Evolutionary conservation across 2,113 vertebrate genomes (phyloP), one percentile per base, ranked within the genome.

Genomic region (Hemibagrus wyckioides): DNA sequence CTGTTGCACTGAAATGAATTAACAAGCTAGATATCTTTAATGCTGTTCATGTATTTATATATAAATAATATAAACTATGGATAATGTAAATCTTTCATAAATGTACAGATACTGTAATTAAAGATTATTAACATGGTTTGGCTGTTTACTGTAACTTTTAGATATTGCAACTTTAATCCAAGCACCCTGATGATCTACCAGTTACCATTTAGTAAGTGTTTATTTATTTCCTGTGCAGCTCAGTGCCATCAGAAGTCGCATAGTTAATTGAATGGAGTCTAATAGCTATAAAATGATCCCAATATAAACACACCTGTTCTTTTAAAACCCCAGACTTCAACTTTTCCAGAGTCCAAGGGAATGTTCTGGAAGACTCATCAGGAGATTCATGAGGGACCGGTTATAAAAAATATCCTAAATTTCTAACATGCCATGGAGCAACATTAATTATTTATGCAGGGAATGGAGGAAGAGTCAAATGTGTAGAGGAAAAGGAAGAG

Each of bases 71-170:
- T n/a, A 61, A 79, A 2, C 4, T 94, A 90, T 92, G 90, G 59
- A 84, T 36, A 23, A 93, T 94, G 94, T 94, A 94, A 91, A 88
- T 83, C 44, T 95, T 94, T 94, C 83, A 52, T 94, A 93, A 92
- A 92, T 95, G 93, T 95, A 95, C 92, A 96, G 93, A 93, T 93
- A 85, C 89, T 94, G 91, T 94, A 92, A 93, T 93, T 95, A 95
- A 95, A 93, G 33, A 90, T 91, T 92, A 93, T 93, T 93, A 92
- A 94, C 90, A 89, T 41, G 59, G 69, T 48, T 88, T 77, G 65
- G 56, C 6, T 80, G 30, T 54, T 3, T 52, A n/a, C 50, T 79
- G n/a, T 52, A 15, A 52, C 30, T 25, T 57, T 39, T 83, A 21
- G 33, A n/a, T 61, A 61, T 63, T 63, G 4, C 19, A 36, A 36